Evolutionary conservation across 2,888 invertebrate species (phyloP), one percentile per base, ranked within the genome.

Genomic region (Epistrophella euchroma): DNA sequence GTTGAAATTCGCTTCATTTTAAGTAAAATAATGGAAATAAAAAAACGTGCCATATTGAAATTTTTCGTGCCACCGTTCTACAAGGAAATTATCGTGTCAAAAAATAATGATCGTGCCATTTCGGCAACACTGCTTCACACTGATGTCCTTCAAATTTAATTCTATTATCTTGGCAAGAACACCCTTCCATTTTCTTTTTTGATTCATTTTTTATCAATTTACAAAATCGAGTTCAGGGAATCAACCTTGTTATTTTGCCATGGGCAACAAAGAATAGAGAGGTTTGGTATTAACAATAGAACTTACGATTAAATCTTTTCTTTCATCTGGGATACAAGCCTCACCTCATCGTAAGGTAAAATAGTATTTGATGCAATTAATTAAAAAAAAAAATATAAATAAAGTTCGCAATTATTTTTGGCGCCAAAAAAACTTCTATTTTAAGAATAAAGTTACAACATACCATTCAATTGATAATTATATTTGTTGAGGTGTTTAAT

Each of bases 151-250:
- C 66, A 32, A 68, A 40, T 52, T 25, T 11, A 37, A 68, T 68
- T 35, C 50, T 35, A 28, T 50, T 50, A 50, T 68, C 35, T 68
- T 52, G 52, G 11, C 68, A 68, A 37, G 37, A 68, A 40, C 10
- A 37, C 37, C 37, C 15, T 22, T 35, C 60, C 15, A 47, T n/a
- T 35, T 15, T 50, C 2, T 52, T 17, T 68, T n/a, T 37, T 22
- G 1, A 68, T 50, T 68, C 17, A n/a, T 50, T 47, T 72, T 52
- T 66, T 73, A 79, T 73, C 70, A 45, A 43, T 66, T 72, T 56
- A 71, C 66, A 66, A 68, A 77, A 83, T 78, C 68, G 78, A 78
- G 73, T 78, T 83, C 78, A 83, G 77, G 73, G 58, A 83, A 83
- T 52, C 58, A 22, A 52, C 37, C 52, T 66, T 19, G 40, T 52